Evolutionary conservation across 2,797 vertebrate species (phyloP), one percentile per base, ranked within the genome.

Genomic region (Benthosema pterotum): DNA sequence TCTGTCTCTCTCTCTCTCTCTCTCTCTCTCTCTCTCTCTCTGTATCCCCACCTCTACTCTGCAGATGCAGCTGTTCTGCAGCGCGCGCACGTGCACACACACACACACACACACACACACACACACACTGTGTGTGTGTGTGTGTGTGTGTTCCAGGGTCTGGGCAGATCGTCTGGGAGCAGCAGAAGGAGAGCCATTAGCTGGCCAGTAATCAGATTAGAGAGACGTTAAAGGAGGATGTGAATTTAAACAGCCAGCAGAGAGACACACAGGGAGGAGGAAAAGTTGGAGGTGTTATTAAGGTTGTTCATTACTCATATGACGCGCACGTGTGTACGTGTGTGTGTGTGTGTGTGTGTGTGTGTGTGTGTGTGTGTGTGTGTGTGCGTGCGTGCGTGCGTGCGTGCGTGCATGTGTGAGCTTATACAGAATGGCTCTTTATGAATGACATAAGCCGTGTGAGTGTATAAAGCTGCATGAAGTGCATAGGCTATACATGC

Each of bases 91-190:
- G n/a, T n/a, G n/a, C n/a, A n/a, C n/a, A n/a, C n/a, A n/a, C n/a
- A n/a, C n/a, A n/a, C n/a, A n/a, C n/a, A n/a, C n/a, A n/a, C n/a
- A n/a, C n/a, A n/a, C n/a, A n/a, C n/a, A n/a, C n/a, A n/a, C n/a
- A n/a, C n/a, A n/a, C n/a, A n/a, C n/a, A n/a, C n/a, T 50, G 61
- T 69, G 61, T 60, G 61, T 71, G 62, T 70, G 61, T 56, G 67
- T 60, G 66, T 75, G 90, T 94, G 91, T 93, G 92, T 87, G 92
- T 94, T 95, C 94, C 95, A 96, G 94, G 94, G 95, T 95, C 95
- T 95, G 93, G 94, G 92, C 91, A 84, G 92, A 95, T 95, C 93
- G 94, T 95, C 94, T 97, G 95, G 93, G 88, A 95, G 94, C 93
- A 92, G 93, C 95, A 94, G 94, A 95, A 95, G 93, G 91, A 93